Percentiles rank a stretch among this genome's conserved stretches.
These are phyloP conservation scores for Oxyteleia sp. DNA, from an alignment of 2,888 invertebrate species.

Conservation along the genomic window DNA sequence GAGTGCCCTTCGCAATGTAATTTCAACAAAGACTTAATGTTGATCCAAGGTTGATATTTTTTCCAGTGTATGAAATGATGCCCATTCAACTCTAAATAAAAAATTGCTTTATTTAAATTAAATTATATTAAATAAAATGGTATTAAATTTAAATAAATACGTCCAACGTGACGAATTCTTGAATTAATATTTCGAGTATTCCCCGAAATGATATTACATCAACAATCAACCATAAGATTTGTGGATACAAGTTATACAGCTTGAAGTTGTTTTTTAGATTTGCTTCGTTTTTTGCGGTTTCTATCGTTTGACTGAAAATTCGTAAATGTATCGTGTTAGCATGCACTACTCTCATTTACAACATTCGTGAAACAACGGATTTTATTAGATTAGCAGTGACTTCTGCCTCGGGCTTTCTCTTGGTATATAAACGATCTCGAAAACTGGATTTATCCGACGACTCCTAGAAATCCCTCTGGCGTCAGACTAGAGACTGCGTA, in stretches of 20 bases:
- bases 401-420: slow-evolving; percentile 74
- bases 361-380: slow-evolving; percentile 81
- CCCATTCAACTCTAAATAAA: too few relatives aligned
- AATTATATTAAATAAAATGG: too few relatives aligned
- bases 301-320: slow-evolving; percentile 64
- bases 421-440: slow-evolving; percentile 79
- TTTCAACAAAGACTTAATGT: too few relatives aligned
- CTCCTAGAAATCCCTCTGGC: slow-evolving; percentile 87
- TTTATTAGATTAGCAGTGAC: slow-evolving; percentile 84
- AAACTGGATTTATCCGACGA: slow-evolving; percentile 82
- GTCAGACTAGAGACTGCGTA: slow-evolving; percentile 80
- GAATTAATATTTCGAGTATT: too few relatives aligned
- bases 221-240: background rate
- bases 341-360: slow-evolving; percentile 77
- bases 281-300: slow-evolving; percentile 31
- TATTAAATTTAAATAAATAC: too few relatives aligned
- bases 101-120: too few relatives aligned
- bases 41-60: too few relatives aligned
- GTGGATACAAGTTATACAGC: background rate
- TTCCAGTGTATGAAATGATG: too few relatives aligned
- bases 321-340: slow-evolving; percentile 62
- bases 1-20: too few relatives aligned
- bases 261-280: background rate
- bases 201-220: background rate
- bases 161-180: too few relatives aligned